These are phyloP conservation scores for Enteromius paludinosus DNA, from an alignment of 2,797 vertebrate genomes.

Conservation along the genomic window DNA sequence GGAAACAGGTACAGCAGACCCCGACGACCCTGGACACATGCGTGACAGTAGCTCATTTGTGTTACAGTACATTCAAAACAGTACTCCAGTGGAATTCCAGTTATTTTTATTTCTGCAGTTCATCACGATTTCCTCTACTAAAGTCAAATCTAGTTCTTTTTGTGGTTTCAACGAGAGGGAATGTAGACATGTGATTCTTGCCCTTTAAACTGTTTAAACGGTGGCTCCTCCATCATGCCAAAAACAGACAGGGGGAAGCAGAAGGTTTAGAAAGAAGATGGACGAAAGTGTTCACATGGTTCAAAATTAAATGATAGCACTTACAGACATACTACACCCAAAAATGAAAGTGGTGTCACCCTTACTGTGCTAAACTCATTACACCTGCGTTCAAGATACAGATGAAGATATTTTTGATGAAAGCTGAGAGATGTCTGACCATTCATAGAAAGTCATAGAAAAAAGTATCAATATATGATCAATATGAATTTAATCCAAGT, in stretches of 20 bases:
- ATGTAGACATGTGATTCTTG: neutral
- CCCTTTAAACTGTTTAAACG: neutral
- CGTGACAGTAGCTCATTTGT: neutral
- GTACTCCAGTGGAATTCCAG: neutral
- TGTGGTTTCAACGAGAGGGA: neutral
- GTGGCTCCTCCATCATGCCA: neutral
- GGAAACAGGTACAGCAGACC: conserved; percentile 87
- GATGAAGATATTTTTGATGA: neutral
- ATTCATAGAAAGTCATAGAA: neutral
- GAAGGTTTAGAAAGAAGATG: neutral
- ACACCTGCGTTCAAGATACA: neutral
- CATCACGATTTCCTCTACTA: neutral
- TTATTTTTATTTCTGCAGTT: neutral
- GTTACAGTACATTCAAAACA: neutral
- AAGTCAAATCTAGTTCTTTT: neutral
- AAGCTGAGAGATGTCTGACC: neutral
- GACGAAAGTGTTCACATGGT: neutral
- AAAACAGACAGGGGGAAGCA: neutral
- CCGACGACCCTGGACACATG: neutral
- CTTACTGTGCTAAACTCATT: neutral
- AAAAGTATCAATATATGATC: neutral
- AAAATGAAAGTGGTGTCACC: neutral
- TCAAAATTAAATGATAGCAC: neutral
- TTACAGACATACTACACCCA: neutral
- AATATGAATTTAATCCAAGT: neutral